Base-by-base conservation (phyloP, 2,113 vertebrate species). In the Rana temporaria region DNA sequence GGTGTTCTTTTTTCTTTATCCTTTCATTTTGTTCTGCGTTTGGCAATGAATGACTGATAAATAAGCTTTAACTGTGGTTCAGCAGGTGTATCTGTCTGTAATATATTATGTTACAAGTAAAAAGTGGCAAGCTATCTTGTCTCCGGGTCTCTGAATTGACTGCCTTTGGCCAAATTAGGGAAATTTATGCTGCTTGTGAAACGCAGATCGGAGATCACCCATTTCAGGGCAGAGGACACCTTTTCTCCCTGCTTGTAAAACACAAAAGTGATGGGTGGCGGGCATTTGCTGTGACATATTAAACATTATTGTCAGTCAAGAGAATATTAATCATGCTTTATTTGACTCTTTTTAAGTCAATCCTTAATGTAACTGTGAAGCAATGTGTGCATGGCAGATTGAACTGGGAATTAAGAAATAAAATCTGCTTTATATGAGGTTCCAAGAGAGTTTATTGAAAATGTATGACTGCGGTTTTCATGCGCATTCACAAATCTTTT, bases 111-210 rank as follows among this genome's bases (percentile, higher is more conserved):
- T 12, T 55, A 76, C 32, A 52, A 82, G 63, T 65, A 6, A 68
- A 68, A 83, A 7, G 22, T 56, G 65, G 52, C 53, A 76, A 26
- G 71, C 68, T 68, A 68, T 68, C 71, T 24, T 82, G 70, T 82
- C 63, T 56, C 62, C 59, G 57, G 71, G 53, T 67, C 56, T 68
- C 67, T 83, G n/a, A 68, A 66, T 68, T 59, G n/a, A 76, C 73
- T 67, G 32, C 75, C 30, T 24, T 83, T 75, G 63, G 64, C 71
- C 67, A 72, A 68, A 76, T 76, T 76, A 68, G 80, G 55, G 80
- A 82, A 82, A 82, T 65, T 38, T 82, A 82, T 75, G 66, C 80
- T 57, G 32, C 62, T 66, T 82, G 70, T 64, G 70, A 82, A 59
- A 56, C 11, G 42, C 52, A 66, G 81, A 76, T 83, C 71, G 68